Conservation (phyloP, 2,113 vertebrate species). For the Oreochromis aureus region DNA sequence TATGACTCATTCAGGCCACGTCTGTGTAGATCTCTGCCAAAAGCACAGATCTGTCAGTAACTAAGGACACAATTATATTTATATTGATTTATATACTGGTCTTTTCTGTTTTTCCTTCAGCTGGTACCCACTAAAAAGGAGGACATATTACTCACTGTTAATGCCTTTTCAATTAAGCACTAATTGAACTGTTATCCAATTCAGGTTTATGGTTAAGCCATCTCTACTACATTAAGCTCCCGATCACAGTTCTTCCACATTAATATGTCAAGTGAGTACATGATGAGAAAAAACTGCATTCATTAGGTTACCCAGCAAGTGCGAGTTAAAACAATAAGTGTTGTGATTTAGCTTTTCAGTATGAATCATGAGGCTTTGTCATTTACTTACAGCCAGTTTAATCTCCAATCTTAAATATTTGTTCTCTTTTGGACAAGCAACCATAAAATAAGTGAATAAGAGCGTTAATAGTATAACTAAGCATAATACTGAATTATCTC, state of each 20-base stretch:
- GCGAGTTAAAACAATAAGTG: not conserved
- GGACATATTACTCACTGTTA: not conserved
- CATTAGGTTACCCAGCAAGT: not conserved
- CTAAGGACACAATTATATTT: not conserved
- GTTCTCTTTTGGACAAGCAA: not conserved
- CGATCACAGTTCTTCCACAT: not conserved
- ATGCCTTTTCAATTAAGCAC: not conserved
- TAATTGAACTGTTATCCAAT: slow-evolving; percentile 25
- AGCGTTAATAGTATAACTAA: not conserved
- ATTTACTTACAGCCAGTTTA: not conserved
- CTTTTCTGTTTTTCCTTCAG: not conserved
- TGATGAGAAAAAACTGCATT: not conserved
- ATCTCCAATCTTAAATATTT: not conserved
- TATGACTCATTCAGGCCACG: not conserved
- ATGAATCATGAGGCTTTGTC: not conserved
- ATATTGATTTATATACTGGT: not conserved
- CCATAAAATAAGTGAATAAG: not conserved
- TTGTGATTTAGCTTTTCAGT: not conserved
- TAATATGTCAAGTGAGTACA: not conserved
- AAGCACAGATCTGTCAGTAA: not conserved
- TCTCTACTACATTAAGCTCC: not conserved
- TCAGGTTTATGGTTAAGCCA: not conserved
- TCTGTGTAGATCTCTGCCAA: not conserved
- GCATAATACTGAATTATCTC: not conserved
- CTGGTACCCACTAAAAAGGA: not conserved